Evolutionary conservation across 2,888 invertebrate species (phyloP), one percentile per base, ranked within the genome.

Genomic region (Hemaris fuciformis): DNA sequence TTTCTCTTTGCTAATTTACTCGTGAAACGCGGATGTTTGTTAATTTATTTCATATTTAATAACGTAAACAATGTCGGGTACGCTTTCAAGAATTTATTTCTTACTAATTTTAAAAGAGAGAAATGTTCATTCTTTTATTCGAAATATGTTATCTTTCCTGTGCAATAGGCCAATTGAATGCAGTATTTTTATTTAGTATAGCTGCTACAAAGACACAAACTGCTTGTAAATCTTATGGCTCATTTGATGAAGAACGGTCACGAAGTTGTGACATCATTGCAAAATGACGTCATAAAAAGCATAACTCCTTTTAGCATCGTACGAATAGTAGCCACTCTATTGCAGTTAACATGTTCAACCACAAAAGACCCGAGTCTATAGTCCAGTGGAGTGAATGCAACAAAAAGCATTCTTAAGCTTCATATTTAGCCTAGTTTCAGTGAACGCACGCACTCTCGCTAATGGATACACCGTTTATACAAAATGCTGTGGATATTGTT

Each of bases 1-100:
- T 41, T 53, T 45, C 25, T 22, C 38, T 7, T 22, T 13, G 41
- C 41, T 57, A 42, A 42, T 57, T 38, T 41, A 41, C n/a, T 42
- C 25, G 38, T 22, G 13, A 10, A 38, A 57, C 15, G 41, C n/a
- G 57, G 41, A 57, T 53, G 53, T 48, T 48, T 27, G 48, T 53
- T 53, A 53, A 53, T 53, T 53, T 53, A 53, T 41, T 41, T 57
- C 57, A 41, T 34, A 57, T 57, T 20, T 15, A 57, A 57, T 41
- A 41, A 57, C 10, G 57, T 23, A 38, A 38, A 57, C 22, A 38
- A 42, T 38, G 7, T 57, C 25, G 6, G 25, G n/a, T 13, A n/a
- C 5, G 53, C 18, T 31, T 53, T n/a, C 4, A n/a, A 31, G 53
- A 31, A 31, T 53, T 53, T 53, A 53, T 22, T 4, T 38, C 8